phyloP scores from a whole-genome alignment of 2,888 invertebrate genomes.

The Caenorhabditis wallacei region DNA sequence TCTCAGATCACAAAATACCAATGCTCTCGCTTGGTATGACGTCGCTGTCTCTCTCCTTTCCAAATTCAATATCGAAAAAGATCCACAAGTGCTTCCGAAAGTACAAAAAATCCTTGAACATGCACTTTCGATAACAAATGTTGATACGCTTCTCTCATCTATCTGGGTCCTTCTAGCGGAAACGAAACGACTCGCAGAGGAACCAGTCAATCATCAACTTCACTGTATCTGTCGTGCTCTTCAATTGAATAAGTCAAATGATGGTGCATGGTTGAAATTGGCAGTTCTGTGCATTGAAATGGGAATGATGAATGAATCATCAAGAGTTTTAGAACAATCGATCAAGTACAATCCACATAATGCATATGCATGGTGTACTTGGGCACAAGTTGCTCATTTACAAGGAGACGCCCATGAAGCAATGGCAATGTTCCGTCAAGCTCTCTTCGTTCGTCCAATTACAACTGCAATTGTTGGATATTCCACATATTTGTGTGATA shows the following conservation, averaged over 20 bases:
- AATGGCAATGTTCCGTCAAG: conserved; percentile 65
- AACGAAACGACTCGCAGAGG: conserved; percentile 39
- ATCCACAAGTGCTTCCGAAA: conserved; percentile 30
- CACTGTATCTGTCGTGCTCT: conserved; percentile 68
- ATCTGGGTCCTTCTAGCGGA: conserved; percentile 68
- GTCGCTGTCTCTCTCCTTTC: conserved; percentile 52
- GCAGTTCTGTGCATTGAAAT: conserved; percentile 61
- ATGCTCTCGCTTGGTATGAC: conserved; percentile 66
- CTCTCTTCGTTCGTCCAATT: conserved; percentile 59
- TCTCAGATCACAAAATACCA: conserved; percentile 26
- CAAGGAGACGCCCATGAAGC: conserved; percentile 47
- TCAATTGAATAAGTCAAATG: conserved; percentile 67
- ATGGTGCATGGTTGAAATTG: conserved; percentile 64
- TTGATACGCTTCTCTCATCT: conserved; percentile 47
- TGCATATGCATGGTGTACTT: conserved; percentile 68
- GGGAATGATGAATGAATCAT: conserved; percentile 49
- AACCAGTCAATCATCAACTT: conserved; percentile 36
- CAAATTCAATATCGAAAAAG: conserved; percentile 46
- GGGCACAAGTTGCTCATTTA: conserved; percentile 66
- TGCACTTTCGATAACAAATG: conserved; percentile 46
- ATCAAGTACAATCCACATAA: conserved; percentile 72
- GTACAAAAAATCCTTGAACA: conserved; percentile 50
- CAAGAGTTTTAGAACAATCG: conserved; percentile 56
- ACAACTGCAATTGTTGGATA: conserved; percentile 48
- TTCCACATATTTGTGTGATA: conserved; percentile 43